Percentiles rank a stretch among this genome's conserved stretches.
These are phyloP conservation scores for Aleiodes leptofemur DNA, from an alignment of 2,888 invertebrate genomes.

Conservation along the genomic window DNA sequence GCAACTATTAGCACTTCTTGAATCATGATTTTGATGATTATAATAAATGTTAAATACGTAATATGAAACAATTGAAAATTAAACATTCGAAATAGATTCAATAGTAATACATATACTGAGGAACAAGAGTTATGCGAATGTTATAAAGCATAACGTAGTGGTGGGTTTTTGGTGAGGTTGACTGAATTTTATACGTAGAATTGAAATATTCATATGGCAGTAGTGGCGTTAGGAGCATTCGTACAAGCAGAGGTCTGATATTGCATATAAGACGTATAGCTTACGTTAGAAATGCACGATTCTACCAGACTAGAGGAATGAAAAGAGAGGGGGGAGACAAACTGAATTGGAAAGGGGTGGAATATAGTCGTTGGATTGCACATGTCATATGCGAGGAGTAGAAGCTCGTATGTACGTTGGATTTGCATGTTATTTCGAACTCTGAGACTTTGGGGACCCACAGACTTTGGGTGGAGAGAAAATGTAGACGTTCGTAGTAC, in stretches of 20 bases:
- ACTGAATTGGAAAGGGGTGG: neutral
- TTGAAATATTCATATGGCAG: slow-evolving; percentile 70
- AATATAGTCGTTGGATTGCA: slow-evolving; percentile 32
- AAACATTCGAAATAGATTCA: slow-evolving; percentile 60
- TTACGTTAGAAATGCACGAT: slow-evolving; percentile 6
- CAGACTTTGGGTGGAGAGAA: slow-evolving; percentile 53
- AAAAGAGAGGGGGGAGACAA: slow-evolving; percentile 4
- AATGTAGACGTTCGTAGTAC: slow-evolving; percentile 50
- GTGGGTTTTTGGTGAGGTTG: slow-evolving; percentile 62
- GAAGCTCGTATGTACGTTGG: slow-evolving; percentile 51
- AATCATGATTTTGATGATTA: too few relatives aligned
- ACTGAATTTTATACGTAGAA: slow-evolving; percentile 64
- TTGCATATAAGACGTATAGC: slow-evolving; percentile 1
- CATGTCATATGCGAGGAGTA: slow-evolving; percentile 49
- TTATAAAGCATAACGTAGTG: slow-evolving; percentile 49
- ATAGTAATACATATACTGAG: slow-evolving; percentile 49
- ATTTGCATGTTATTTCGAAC: slow-evolving; percentile 73
- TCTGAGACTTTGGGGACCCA: slow-evolving; percentile 61
- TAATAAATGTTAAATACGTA: too few relatives aligned
- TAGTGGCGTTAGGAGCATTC: slow-evolving; percentile 33
- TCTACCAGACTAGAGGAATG: slow-evolving; percentile 5
- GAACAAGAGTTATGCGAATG: too few relatives aligned
- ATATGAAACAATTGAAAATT: too few relatives aligned
- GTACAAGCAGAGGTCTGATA: slow-evolving; percentile 23
- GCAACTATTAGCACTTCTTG: too few relatives aligned